Evolutionary conservation across 2,113 vertebrate genomes (phyloP), one percentile per base, ranked within the genome.

Genomic region (Montifringilla adamsi): DNA sequence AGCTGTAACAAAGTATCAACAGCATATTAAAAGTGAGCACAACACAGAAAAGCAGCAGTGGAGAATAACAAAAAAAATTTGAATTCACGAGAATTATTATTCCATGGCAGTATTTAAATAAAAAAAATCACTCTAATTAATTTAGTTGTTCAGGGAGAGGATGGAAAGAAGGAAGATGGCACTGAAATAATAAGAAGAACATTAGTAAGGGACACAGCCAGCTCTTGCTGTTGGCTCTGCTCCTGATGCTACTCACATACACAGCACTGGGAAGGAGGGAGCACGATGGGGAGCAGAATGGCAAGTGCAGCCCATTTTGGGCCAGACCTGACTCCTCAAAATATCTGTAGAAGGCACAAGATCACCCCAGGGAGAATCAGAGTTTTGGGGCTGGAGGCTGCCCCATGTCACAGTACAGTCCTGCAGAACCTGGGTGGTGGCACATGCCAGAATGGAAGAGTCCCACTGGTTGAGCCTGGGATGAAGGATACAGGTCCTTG

Each of bases 61-160:
- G 52, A 39, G 75, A 86, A 76, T 58, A 64, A 80, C 41, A 85
- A 74, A 89, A 89, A 87, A 72, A 62, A 62, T 9, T 9, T 19
- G 23, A 94, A 90, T 33, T 88, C 35, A 55, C 47, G 20, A 59
- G 55, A 86, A 95, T 94, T 90, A 81, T 63, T 87, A 97, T 94
- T 93, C 89, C 58, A 52, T 3, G 10, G 37, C 64, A 74, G 91
- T 94, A 89, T 89, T 94, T 84, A 94, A 93, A 89, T 56, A 23
- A 37, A 19, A 33, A 92, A 74, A 63, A 23, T 7, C 50, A 47
- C 80, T 89, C 60, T 93, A 93, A 97, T 97, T 96, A 94, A 95
- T 95, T 90, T 95, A 94, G 89, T 95, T 95, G 63, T 94, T 95
- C 74, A 26, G 93, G 46, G 67, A 94, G 78, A 91, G 67, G 39